Evolutionary conservation across 2,888 invertebrate genomes (phyloP).

Genomic region (Scrobipalpa costella): DNA sequence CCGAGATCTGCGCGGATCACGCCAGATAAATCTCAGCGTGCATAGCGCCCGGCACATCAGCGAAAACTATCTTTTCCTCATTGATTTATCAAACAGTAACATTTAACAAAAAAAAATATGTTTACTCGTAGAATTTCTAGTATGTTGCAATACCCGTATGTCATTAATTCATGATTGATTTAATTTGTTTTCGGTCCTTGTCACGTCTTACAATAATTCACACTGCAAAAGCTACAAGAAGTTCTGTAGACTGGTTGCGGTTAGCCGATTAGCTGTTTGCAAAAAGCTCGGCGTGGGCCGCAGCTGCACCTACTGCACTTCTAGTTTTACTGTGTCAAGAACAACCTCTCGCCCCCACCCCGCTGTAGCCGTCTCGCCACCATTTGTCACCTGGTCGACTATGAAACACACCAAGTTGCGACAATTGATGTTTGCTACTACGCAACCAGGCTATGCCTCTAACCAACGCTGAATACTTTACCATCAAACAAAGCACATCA

Average conservation of each 20-base stretch:
- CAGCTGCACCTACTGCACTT: conserved; percentile 80
- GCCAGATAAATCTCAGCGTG: conserved; percentile 58
- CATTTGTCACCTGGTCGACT: conserved; percentile 57
- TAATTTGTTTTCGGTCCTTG: too few species aligned
- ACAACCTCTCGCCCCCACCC: conserved; percentile 75
- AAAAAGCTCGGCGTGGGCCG: conserved; percentile 77
- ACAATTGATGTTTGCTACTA: conserved; percentile 46
- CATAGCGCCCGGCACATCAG: conserved; percentile 47
- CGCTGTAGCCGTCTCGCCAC: conserved; percentile 40
- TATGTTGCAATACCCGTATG: neutral
- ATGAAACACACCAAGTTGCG: conserved; percentile 48
- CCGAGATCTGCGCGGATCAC: conserved; percentile 58
- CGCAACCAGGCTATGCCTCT: conserved; percentile 42
- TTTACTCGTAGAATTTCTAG: neutral
- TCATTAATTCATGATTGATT: too few species aligned
- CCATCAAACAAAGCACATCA: conserved; percentile 37
- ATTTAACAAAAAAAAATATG: neutral
- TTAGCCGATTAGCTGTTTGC: conserved; percentile 54
- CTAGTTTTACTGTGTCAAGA: conserved; percentile 81
- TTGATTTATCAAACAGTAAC: neutral
- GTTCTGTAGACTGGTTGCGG: conserved; percentile 40
- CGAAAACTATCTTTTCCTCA: conserved; percentile 41
- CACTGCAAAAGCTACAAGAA: neutral
- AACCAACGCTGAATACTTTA: conserved; percentile 42
- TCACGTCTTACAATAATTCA: neutral